These are phyloP conservation scores for Halocynthia roretzi DNA, from an alignment of 23 tunicate species.

Conservation along the genomic window DNA sequence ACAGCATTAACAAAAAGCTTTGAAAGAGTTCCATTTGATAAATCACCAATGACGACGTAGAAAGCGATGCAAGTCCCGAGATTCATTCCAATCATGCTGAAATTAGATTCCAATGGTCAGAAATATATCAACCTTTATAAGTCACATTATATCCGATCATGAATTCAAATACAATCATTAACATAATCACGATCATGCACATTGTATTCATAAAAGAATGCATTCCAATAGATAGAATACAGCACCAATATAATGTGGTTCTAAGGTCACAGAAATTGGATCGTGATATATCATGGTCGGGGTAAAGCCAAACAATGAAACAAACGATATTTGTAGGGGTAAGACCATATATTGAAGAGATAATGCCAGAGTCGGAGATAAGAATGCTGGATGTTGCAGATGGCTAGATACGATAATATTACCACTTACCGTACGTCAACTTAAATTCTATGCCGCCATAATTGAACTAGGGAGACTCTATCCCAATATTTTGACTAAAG, in stretches of 20 bases:
- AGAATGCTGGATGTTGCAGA: too few relatives aligned
- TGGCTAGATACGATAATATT: too few relatives aligned
- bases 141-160: neutral
- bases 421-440: too few relatives aligned
- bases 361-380: too few relatives aligned
- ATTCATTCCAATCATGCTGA: conserved; percentile 95
- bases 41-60: conserved; percentile 88
- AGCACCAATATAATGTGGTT: neutral
- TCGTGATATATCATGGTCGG: too few relatives aligned
- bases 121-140: neutral
- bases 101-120: neutral
- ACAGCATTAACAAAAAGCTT: conserved; percentile 34
- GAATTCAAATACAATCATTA: neutral
- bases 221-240: neutral
- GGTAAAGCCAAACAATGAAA: too few relatives aligned
- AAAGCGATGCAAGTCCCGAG: conserved; percentile 96
- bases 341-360: too few relatives aligned
- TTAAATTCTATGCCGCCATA: too few relatives aligned
- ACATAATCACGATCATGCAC: neutral
- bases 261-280: too few relatives aligned
- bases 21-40: conserved; percentile 73
- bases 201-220: neutral
- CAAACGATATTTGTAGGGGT: too few relatives aligned
- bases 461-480: too few relatives aligned
- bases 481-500: too few relatives aligned